Evolutionary conservation across 2,113 vertebrate species (phyloP).

Genomic region (Oplegnathus fasciatus): DNA sequence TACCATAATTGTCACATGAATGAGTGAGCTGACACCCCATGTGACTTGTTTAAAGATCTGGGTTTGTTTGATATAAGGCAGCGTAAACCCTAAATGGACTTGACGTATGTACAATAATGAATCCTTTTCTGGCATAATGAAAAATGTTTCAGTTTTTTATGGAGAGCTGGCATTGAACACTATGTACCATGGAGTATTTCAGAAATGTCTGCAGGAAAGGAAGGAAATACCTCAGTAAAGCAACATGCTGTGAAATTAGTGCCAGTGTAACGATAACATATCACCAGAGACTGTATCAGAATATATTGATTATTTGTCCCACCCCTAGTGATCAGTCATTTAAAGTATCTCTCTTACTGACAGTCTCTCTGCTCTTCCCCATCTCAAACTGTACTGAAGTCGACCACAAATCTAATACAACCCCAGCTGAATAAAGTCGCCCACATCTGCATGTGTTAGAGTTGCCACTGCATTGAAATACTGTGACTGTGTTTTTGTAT

Average conservation of each 20-base stretch:
- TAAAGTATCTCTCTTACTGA: conserved; percentile 23
- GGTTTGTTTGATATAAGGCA: background rate
- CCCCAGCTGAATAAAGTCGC: conserved; percentile 32
- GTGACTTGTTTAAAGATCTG: conserved; percentile 15
- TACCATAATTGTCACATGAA: conserved; percentile 1
- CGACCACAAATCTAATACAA: conserved; percentile 36
- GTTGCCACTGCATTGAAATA: conserved; percentile 23
- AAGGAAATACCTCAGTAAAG: conserved; percentile 7
- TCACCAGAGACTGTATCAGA: conserved; percentile 20
- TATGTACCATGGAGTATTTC: background rate
- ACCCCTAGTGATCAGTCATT: conserved; percentile 33
- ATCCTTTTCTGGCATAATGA: background rate
- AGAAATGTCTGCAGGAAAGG: conserved; percentile 16
- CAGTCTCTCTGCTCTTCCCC: conserved; percentile 10
- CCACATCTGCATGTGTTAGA: background rate
- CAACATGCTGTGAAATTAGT: conserved; percentile 3
- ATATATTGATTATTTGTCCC: conserved; percentile 51
- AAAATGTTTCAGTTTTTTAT: background rate
- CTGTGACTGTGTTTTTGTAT: background rate
- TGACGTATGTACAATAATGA: background rate
- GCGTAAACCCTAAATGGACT: background rate
- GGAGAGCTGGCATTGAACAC: background rate
- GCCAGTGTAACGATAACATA: conserved; percentile 8
- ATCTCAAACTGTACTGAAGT: conserved; percentile 37
- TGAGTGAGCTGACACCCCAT: background rate